phyloP scores from a whole-genome alignment of 2,797 vertebrate species.

The Meriones psammophilus region DNA sequence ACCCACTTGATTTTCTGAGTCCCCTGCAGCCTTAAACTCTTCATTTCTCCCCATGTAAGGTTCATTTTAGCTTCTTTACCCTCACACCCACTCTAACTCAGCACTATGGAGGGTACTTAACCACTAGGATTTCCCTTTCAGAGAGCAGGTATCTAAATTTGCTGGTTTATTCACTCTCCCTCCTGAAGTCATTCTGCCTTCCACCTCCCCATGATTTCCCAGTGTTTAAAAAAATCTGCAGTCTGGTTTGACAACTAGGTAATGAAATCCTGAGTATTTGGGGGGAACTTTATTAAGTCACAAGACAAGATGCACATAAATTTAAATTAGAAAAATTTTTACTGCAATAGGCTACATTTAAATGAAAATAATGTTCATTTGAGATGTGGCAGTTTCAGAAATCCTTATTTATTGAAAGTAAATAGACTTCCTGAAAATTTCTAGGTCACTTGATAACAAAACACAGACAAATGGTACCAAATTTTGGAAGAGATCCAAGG shows the following conservation, averaged over 20 bases:
- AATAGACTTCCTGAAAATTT: constrained; percentile 54
- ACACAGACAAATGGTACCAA: not conserved
- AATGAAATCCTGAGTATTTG: not conserved
- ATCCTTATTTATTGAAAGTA: not conserved
- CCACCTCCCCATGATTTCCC: not conserved
- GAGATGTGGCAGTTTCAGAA: constrained; percentile 24
- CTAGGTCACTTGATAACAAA: constrained; percentile 37
- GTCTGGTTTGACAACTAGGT: not conserved
- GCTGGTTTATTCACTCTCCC: not conserved
- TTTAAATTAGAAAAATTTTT: constrained; percentile 14
- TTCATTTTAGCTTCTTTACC: not conserved
- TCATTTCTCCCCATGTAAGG: not conserved
- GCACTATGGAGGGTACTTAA: not conserved
- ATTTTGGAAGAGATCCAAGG: not conserved
- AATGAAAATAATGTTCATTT: constrained; percentile 47
- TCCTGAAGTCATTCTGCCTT: not conserved
- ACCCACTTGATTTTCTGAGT: not conserved
- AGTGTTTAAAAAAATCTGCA: not conserved
- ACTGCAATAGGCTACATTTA: constrained; percentile 11
- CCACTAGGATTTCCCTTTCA: not conserved
- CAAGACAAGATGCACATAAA: constrained; percentile 1
- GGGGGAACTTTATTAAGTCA: constrained; percentile 32
- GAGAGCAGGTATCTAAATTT: not conserved
- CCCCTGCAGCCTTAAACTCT: not conserved
- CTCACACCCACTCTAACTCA: not conserved